Evolutionary conservation across 2,888 invertebrate genomes (phyloP), one percentile per base, ranked within the genome.

Genomic region (Neria commutata): DNA sequence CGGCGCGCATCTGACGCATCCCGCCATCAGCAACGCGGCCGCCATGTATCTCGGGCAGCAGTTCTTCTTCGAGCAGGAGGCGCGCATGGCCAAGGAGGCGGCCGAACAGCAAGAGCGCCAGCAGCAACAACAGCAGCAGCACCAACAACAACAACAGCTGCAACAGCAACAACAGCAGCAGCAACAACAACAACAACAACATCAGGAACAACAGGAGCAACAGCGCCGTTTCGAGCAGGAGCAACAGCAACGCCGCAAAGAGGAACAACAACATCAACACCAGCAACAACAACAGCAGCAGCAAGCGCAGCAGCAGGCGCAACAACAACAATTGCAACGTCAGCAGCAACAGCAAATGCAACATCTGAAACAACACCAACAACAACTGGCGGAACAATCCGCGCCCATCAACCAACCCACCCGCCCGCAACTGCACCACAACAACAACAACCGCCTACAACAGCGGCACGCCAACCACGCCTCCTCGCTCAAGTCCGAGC

Each of bases 31-130:
- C 77, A 86, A 85, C 67, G 87, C 87, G 23, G 85, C 85, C 14
- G 87, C 87, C 21, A 91, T 91, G 89, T 91, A 92, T 81, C 85
- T 91, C 67, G 90, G 90, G 63, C 91, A 92, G 73, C 91, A 91
- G 75, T 83, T 92, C 71, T 88, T 92, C 74, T 84, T 91, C 82
- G 91, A 92, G 80, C 89, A 91, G 78, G 91, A 91, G 77, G 90
- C 89, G 21, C 85, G 90, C 64, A 85, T 90, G 81, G 89, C 88
- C 21, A 87, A 87, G 69, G 86, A 89, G 81, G 85, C 87, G 48
- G 85, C 83, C 60, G 88, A 84, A 60, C 86, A 84, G 63, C 84
- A 85, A 64, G 85, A 84, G 67, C 82, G 86, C 34, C 86, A 84
- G 45, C 86, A 84, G 48, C 83, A 83, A 26, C 83, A 81, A 5